Percentiles rank a stretch among this genome's conserved stretches.
Conservation (phyloP, 1,140 invertebrate genomes). For the Octopus sinensis region DNA sequence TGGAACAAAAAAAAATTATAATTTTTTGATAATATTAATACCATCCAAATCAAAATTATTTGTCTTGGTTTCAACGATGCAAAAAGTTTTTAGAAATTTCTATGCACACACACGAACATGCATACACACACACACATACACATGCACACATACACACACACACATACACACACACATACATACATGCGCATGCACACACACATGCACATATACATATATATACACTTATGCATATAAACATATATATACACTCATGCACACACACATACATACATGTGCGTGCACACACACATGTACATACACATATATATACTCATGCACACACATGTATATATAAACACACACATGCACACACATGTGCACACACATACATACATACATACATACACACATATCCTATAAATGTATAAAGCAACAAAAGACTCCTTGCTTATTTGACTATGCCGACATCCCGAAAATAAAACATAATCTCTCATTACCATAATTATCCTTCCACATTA, state of each 20-base stretch:
- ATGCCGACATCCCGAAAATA: no score
- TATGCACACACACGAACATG: slow-evolving; percentile 9
- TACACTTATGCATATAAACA: neutral
- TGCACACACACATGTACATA: neutral
- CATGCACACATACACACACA: slow-evolving; percentile 21
- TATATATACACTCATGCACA: neutral
- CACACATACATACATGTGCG: neutral
- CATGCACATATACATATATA: neutral
- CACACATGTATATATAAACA: neutral
- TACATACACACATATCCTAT: neutral
- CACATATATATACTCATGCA: neutral
- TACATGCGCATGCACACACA: slow-evolving; percentile 21
- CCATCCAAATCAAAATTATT: no score
- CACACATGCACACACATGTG: neutral
- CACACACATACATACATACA: neutral
- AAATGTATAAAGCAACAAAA: neutral
- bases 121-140: slow-evolving; percentile 17
- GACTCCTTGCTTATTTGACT: neutral
- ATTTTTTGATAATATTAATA: no score
- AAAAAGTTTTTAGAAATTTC: neutral
- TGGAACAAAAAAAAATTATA: no score
- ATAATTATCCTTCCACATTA: neutral
- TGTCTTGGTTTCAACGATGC: neutral
- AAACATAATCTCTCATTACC: no score
- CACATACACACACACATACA: slow-evolving; percentile 16